phyloP scores from a whole-genome alignment of 2,113 vertebrate genomes.

The Ptilorrhoa leucosticta region DNA sequence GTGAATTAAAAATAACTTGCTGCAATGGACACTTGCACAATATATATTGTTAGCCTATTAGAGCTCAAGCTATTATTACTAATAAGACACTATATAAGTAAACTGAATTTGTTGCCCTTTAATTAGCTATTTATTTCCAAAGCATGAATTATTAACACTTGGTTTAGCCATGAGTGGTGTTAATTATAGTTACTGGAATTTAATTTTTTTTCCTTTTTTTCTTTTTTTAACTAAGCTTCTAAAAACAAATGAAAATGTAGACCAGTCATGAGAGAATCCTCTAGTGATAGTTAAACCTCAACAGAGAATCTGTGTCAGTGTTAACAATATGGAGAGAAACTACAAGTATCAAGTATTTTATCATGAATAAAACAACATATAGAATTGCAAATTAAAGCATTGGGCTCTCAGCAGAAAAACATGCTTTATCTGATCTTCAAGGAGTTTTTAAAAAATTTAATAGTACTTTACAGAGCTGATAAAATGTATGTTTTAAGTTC shows the following conservation, averaged over 20 bases:
- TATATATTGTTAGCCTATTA: slow-evolving; percentile 37
- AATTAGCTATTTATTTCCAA: slow-evolving; percentile 31
- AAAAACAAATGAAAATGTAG: neutral
- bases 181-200: slow-evolving; percentile 5
- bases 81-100: neutral
- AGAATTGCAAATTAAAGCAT: slow-evolving; percentile 57
- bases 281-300: neutral
- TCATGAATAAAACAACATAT: slow-evolving; percentile 67
- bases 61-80: neutral
- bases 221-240: neutral
- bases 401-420: slow-evolving; percentile 15
- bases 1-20: slow-evolving; percentile 29
- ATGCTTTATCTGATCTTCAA: slow-evolving; percentile 48
- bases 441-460: slow-evolving; percentile 19
- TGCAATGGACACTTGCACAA: slow-evolving; percentile 21
- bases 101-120: neutral
- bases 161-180: neutral
- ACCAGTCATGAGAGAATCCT: neutral
- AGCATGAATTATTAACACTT: slow-evolving; percentile 19
- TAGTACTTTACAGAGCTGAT: neutral
- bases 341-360: slow-evolving; percentile 40
- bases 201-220: neutral
- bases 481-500: slow-evolving; percentile 21
- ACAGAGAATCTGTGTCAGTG: slow-evolving; percentile 22
- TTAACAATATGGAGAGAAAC: slow-evolving; percentile 1